A percentile compares a stretch with the other conserved stretches of the same genome.
Evolutionary conservation across 2,113 vertebrate genomes (phyloP).

Genomic region (Chascanopsetta lugubris): DNA sequence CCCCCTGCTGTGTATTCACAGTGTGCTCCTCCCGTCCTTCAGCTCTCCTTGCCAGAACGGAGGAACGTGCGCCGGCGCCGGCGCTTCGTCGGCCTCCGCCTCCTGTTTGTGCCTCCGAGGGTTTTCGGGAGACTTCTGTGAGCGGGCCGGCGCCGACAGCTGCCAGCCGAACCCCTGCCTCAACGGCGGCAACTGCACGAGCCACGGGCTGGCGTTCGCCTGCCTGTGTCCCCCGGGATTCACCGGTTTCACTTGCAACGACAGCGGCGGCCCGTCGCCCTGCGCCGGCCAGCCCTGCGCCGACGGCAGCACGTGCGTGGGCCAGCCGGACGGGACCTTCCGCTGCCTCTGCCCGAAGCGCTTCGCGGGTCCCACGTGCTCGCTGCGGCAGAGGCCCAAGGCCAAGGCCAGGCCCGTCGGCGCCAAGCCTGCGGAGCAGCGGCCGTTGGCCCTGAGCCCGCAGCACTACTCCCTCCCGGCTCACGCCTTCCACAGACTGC

Average conservation of each 20-base stretch:
- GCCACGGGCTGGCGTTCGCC: constrained; percentile 82
- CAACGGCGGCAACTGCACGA: constrained; percentile 87
- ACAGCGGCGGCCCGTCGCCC: constrained; percentile 56
- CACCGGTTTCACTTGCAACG: constrained; percentile 85
- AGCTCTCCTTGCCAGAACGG: constrained; percentile 94
- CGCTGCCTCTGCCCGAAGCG: constrained; percentile 84
- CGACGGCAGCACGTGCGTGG: constrained; percentile 86
- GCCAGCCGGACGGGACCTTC: constrained; percentile 78
- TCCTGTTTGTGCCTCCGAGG: constrained; percentile 88
- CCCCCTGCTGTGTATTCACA: constrained; percentile 18
- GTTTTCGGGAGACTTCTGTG: constrained; percentile 90
- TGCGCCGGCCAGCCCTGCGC: constrained; percentile 83
- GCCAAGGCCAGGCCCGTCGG: constrained; percentile 46
- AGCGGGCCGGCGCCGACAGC: constrained; percentile 82
- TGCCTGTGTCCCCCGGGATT: constrained; percentile 87
- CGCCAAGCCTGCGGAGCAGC: constrained; percentile 63
- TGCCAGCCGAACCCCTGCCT: constrained; percentile 89
- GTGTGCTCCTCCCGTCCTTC: constrained; percentile 52
- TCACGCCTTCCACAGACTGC: constrained; percentile 84
- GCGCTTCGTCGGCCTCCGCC: constrained; percentile 77
- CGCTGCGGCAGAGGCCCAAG: constrained; percentile 58
- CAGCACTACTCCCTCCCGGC: constrained; percentile 80
- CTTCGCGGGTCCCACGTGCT: constrained; percentile 85
- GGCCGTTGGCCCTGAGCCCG: constrained; percentile 58
- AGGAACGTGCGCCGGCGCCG: constrained; percentile 85